Evolutionary conservation across 2,797 vertebrate species (phyloP).

Genomic region (Potorous gilbertii): DNA sequence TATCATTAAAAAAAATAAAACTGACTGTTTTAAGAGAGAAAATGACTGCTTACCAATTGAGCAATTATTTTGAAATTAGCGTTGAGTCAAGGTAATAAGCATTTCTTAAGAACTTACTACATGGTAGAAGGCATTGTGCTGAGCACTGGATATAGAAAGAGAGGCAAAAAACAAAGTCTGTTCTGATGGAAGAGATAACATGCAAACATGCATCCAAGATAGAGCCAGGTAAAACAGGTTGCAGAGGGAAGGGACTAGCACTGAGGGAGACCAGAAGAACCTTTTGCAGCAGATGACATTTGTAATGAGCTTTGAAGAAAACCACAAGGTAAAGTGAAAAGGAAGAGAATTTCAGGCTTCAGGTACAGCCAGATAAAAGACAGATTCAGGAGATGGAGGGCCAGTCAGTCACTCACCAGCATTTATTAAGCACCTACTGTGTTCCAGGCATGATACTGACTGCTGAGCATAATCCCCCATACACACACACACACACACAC

Average conservation of each 20-base stretch:
- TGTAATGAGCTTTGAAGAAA: background rate
- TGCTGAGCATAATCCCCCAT: background rate
- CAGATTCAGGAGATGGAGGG: background rate
- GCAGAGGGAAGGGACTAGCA: background rate
- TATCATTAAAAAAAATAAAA: background rate
- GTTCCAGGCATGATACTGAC: background rate
- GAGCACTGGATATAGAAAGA: background rate
- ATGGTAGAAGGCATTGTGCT: background rate
- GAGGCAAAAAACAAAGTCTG: background rate
- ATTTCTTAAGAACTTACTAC: background rate
- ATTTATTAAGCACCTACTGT: background rate
- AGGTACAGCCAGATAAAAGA: background rate
- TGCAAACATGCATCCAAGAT: background rate
- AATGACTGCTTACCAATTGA: background rate
- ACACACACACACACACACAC: too few species aligned
- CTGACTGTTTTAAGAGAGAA: background rate
- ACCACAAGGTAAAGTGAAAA: background rate
- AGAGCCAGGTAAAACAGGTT: background rate
- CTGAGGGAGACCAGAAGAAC: background rate
- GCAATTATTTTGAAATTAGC: background rate
- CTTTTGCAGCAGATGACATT: background rate
- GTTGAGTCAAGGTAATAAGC: background rate
- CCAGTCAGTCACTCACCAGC: background rate
- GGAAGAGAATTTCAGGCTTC: background rate
- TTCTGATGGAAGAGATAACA: background rate